Conservation (phyloP, 2,797 vertebrate genomes). For the Kryptopterus vitreolus region DNA sequence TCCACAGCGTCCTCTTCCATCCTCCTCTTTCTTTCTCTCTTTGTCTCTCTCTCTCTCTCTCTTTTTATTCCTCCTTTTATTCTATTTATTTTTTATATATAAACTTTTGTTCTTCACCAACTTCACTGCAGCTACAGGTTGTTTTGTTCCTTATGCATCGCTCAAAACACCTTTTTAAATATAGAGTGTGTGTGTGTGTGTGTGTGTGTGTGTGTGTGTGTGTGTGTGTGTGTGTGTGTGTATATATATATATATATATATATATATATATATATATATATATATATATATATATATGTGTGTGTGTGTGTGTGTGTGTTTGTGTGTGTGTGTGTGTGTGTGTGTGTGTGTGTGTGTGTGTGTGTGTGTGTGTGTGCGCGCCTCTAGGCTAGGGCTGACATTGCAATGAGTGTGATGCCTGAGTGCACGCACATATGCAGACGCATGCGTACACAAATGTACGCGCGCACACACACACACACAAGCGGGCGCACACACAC, state of each 20-base stretch:
- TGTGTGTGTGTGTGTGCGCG: background rate
- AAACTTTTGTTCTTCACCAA: slow-evolving; percentile 27
- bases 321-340: background rate
- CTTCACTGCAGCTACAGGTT: slow-evolving; percentile 56
- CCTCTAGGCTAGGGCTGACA: slow-evolving; percentile 8
- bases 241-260: too few species aligned
- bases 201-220: background rate
- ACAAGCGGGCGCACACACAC: background rate
- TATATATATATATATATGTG: background rate
- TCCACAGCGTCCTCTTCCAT: slow-evolving; percentile 32
- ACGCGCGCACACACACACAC: background rate
- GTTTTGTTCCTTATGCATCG: slow-evolving; percentile 19
- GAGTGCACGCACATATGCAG: background rate
- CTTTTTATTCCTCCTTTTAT: slow-evolving; percentile 4
- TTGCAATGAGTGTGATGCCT: slow-evolving; percentile 5
- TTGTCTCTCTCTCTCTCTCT: background rate
- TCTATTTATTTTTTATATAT: too few species aligned
- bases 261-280: too few species aligned
- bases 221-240: background rate
- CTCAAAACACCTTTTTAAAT: background rate
- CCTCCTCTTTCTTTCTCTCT: slow-evolving; percentile 28
- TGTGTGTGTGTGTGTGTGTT: background rate
- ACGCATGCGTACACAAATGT: background rate
- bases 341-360: background rate
- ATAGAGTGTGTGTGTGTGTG: background rate